Evolutionary conservation across 35 echinoderm and acorn worm genomes (phyloP).

Genomic region (Holothuria glaberrima): DNA sequence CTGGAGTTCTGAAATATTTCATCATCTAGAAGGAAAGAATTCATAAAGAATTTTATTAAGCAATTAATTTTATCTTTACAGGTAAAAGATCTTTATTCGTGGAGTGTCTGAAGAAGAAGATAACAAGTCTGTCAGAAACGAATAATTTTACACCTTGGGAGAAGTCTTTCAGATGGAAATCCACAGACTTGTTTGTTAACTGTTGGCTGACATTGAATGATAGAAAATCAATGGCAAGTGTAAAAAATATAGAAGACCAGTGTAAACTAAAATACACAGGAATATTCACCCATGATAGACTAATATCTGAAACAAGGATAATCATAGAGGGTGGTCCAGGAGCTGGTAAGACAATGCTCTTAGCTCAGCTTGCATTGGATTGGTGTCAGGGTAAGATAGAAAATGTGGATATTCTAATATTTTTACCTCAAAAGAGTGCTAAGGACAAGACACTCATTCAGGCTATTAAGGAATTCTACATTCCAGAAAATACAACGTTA

Average conservation of each 20-base stretch:
- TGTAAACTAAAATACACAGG: neutral
- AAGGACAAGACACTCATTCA: too few relatives aligned
- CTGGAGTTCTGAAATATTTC: too few relatives aligned
- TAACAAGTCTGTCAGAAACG: neutral
- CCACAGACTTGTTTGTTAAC: too few relatives aligned
- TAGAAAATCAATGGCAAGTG: too few relatives aligned
- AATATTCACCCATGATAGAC: neutral
- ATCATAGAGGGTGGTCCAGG: constrained; percentile 12
- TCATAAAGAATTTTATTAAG: too few relatives aligned
- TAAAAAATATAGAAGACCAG: neutral
- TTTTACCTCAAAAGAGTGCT: too few relatives aligned
- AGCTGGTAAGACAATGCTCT: constrained; percentile 17
- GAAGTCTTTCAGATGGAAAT: too few relatives aligned
- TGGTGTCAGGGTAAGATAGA: neutral
- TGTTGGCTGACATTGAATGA: too few relatives aligned
- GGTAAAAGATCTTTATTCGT: too few relatives aligned
- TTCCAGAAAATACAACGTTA: neutral
- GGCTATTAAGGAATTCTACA: neutral
- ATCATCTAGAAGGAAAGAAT: too few relatives aligned
- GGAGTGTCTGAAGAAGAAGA: neutral
- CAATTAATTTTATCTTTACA: too few relatives aligned
- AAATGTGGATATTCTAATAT: neutral
- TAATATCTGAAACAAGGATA: neutral
- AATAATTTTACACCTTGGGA: too few relatives aligned
- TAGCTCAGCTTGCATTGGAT: neutral